These are phyloP conservation scores for Manduca sexta DNA, from an alignment of 1,140 invertebrate genomes.

Conservation along the genomic window DNA sequence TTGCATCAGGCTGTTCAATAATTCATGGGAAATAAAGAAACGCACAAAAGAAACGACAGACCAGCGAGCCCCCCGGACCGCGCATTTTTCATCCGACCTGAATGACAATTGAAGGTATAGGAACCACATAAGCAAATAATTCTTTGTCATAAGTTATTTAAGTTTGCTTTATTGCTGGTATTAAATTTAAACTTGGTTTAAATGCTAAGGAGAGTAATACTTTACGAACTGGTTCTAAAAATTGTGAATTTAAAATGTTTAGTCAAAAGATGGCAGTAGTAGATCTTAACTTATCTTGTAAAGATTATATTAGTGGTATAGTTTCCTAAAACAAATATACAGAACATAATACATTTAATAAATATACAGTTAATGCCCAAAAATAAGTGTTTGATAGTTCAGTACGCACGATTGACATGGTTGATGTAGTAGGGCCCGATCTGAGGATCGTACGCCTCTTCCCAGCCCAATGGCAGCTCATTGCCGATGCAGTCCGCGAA, in stretches of 20 bases:
- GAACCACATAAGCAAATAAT: constrained; percentile 32
- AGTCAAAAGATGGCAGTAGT: too few relatives aligned
- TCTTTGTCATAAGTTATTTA: constrained; percentile 28
- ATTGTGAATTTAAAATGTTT: too few relatives aligned
- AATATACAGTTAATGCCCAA: too few relatives aligned
- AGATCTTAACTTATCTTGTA: too few relatives aligned
- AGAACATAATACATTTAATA: too few relatives aligned
- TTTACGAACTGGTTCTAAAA: too few relatives aligned
- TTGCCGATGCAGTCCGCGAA: constrained; percentile 98
- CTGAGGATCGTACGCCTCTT: constrained; percentile 93
- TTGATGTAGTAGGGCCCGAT: constrained; percentile 97
- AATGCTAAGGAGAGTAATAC: too few relatives aligned
- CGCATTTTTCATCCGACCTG: constrained; percentile 53
- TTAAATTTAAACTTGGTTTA: too few relatives aligned
- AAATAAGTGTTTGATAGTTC: too few relatives aligned
- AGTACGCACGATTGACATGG: constrained; percentile 93
- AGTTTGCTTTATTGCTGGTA: too few relatives aligned
- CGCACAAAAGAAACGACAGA: constrained; percentile 25
- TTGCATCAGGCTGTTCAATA: constrained; percentile 52
- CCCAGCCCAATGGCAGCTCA: constrained; percentile 97
- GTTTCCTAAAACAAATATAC: too few relatives aligned
- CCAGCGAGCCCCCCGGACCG: constrained; percentile 39
- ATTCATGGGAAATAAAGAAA: constrained; percentile 56
- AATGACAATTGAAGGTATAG: constrained; percentile 27
- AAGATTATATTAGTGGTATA: too few relatives aligned